Conservation (phyloP, 2,888 invertebrate species). For the Tipula confusa region DNA sequence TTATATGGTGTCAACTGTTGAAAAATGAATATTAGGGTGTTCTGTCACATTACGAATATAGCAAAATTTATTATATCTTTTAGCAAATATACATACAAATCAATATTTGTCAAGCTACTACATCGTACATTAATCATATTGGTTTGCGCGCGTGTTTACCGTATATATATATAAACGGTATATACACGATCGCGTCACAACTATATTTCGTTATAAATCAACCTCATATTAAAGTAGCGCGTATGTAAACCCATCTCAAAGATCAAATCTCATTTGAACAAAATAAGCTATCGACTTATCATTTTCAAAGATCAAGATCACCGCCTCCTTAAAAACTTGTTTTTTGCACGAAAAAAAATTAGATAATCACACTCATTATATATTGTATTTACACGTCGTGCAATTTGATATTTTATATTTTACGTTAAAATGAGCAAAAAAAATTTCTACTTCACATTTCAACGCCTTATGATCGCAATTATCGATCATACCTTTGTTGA, state of each 20-base stretch:
- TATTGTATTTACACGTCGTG: background rate
- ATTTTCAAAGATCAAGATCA: background rate
- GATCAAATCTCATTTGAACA: background rate
- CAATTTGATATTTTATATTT: conserved; percentile 5
- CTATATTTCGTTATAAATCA: background rate
- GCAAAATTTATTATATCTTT: background rate
- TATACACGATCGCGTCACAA: background rate
- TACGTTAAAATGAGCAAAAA: background rate
- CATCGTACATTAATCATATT: background rate
- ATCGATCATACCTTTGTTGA: background rate
- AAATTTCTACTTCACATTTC: background rate
- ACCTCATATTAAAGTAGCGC: background rate
- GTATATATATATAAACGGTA: background rate
- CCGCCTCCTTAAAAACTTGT: background rate
- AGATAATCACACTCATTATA: background rate
- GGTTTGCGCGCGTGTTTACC: background rate
- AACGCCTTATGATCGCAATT: background rate
- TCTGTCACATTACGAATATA: background rate
- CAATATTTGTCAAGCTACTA: background rate
- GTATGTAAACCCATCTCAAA: background rate
- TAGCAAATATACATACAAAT: background rate
- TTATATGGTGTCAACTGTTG: background rate
- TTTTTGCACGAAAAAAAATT: background rate
- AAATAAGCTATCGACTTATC: background rate
- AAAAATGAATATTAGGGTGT: conserved; percentile 25